Evolutionary conservation across 1,140 invertebrate genomes (phyloP).

Genomic region (Aphelinus certus): DNA sequence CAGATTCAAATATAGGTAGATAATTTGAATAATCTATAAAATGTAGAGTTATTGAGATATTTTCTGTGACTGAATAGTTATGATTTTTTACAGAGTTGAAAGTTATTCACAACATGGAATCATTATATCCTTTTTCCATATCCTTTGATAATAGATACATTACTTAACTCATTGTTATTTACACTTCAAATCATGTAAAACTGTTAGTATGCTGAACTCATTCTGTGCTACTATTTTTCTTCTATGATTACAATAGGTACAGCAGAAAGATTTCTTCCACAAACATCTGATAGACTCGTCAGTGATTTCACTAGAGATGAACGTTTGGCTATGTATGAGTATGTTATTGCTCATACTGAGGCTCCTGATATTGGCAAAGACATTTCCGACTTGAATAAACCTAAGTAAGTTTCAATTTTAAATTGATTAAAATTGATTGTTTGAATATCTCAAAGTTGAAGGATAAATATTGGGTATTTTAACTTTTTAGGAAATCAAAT

Average conservation of each 20-base stretch:
- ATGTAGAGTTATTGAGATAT: conserved; percentile 33
- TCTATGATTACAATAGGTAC: conserved; percentile 54
- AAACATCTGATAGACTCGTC: conserved; percentile 66
- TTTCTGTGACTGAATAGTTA: conserved; percentile 44
- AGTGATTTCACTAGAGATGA: conserved; percentile 67
- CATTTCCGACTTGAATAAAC: conserved; percentile 55
- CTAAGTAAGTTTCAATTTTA: conserved; percentile 48
- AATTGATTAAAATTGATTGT: conserved; percentile 34
- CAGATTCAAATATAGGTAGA: conserved; percentile 55
- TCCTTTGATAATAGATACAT: conserved; percentile 51
- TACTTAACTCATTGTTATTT: conserved; percentile 32
- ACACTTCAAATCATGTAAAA: not conserved
- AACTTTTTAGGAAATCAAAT: conserved; percentile 45
- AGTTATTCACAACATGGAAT: conserved; percentile 54
- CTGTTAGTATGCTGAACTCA: conserved; percentile 31
- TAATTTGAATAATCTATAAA: conserved; percentile 11
- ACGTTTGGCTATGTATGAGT: conserved; percentile 65
- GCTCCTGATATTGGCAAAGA: conserved; percentile 57
- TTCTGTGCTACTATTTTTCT: conserved; percentile 47
- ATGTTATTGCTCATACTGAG: conserved; percentile 61
- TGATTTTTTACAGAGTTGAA: conserved; percentile 61
- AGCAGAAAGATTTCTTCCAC: conserved; percentile 64
- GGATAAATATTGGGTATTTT: not conserved
- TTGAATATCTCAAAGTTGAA: not conserved
- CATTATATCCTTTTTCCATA: conserved; percentile 64